A percentile compares a stretch with the other conserved stretches of the same genome.
Conservation (phyloP, 2,113 vertebrate genomes). For the Oceanites oceanicus region DNA sequence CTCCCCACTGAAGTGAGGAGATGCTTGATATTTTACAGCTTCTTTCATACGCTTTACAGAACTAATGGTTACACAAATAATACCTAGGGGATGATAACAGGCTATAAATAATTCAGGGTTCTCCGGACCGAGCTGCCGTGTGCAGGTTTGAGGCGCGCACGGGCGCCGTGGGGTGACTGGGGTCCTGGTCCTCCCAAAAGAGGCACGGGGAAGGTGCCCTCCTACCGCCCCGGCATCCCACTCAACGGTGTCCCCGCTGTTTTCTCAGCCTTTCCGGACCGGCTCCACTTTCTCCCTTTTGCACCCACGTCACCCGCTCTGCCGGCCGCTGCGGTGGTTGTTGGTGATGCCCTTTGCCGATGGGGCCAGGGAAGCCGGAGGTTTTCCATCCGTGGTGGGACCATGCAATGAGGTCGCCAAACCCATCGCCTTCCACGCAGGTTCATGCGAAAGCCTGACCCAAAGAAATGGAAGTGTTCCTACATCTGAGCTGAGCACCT, state of each 20-base stretch:
- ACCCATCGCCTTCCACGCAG: neutral
- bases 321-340: neutral
- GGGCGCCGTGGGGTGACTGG: accelerated
- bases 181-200: neutral
- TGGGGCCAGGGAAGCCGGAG: neutral
- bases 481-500: neutral
- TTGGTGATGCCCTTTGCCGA: accelerated
- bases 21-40: constrained; percentile 33
- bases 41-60: constrained; percentile 36
- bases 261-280: neutral
- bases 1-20: constrained; percentile 17
- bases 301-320: accelerated
- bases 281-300: neutral
- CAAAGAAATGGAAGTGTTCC: neutral
- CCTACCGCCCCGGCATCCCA: neutral
- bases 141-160: neutral
- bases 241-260: neutral
- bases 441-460: no score
- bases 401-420: neutral
- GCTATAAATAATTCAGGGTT: constrained; percentile 33
- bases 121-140: neutral
- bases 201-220: neutral
- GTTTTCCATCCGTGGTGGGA: accelerated
- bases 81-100: constrained; percentile 36
- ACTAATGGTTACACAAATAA: constrained; percentile 57